phyloP scores from a whole-genome alignment of 2,797 vertebrate species.

The Muscicapa striata region DNA sequence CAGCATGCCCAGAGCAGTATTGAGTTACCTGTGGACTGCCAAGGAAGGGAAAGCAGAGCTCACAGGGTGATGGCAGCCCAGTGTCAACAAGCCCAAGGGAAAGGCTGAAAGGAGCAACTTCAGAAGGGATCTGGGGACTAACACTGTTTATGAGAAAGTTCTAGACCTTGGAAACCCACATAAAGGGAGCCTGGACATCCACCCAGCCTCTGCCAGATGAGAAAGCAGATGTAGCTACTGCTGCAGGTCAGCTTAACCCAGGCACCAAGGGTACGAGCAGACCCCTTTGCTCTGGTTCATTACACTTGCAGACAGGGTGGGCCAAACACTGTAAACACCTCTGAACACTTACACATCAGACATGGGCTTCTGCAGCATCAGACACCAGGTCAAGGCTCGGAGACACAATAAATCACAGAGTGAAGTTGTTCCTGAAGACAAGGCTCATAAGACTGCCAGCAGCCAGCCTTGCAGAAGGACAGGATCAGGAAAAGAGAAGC shows the following conservation, averaged over 20 bases:
- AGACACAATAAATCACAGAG: neutral
- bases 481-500: constrained; percentile 22
- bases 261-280: fast-evolving
- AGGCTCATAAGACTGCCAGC: neutral
- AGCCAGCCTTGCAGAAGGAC: neutral
- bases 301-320: neutral
- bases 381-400: neutral
- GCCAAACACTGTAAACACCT: neutral
- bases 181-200: neutral
- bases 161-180: neutral
- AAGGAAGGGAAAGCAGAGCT: fast-evolving
- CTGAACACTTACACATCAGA: neutral
- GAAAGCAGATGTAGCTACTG: neutral
- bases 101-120: neutral
- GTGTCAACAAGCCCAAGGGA: neutral
- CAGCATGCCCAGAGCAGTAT: neutral
- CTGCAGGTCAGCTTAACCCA: neutral
- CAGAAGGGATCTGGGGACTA: neutral
- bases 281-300: neutral
- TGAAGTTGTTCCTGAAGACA: neutral
- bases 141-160: neutral
- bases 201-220: neutral
- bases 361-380: neutral
- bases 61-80: neutral
- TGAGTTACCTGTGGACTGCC: fast-evolving